A percentile compares a stretch with the other conserved stretches of the same genome.
These are phyloP conservation scores for Philopotamus ludificatus DNA, from an alignment of 1,140 invertebrate species.

Conservation along the genomic window DNA sequence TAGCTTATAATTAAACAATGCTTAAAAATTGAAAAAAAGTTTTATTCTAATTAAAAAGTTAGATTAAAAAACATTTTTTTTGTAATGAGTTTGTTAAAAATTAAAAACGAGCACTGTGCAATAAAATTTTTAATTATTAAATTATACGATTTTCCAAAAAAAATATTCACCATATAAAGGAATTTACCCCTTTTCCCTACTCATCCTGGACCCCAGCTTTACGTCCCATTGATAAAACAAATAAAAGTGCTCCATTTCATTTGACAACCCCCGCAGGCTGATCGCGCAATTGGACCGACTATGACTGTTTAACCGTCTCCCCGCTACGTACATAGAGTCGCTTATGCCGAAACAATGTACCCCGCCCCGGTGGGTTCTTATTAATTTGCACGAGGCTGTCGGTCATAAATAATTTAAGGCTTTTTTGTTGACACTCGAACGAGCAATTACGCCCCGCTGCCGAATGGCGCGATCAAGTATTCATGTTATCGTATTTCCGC, in stretches of 20 bases:
- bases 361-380: constrained; percentile 12
- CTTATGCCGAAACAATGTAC: constrained; percentile 22
- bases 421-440: constrained; percentile 28
- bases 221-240: constrained; percentile 26
- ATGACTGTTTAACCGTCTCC: constrained; percentile 28
- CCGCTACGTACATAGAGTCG: not conserved
- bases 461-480: constrained; percentile 8
- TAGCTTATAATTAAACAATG: no score
- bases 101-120: no score
- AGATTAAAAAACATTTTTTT: no score
- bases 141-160: no score
- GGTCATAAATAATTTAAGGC: constrained; percentile 25
- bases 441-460: constrained; percentile 10
- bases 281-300: constrained; percentile 13
- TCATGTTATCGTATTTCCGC: constrained; percentile 23
- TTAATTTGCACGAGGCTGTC: constrained; percentile 25
- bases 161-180: no score
- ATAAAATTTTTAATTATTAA: no score
- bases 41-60: no score
- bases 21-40: no score
- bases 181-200: no score
- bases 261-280: constrained; percentile 25
- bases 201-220: not conserved
- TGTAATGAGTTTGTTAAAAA: no score
- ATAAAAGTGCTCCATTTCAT: constrained; percentile 26